Percentiles rank a stretch among this genome's conserved stretches.
These are phyloP conservation scores for Gymnogyps californianus DNA, from an alignment of 2,113 vertebrate species.

Conservation along the genomic window DNA sequence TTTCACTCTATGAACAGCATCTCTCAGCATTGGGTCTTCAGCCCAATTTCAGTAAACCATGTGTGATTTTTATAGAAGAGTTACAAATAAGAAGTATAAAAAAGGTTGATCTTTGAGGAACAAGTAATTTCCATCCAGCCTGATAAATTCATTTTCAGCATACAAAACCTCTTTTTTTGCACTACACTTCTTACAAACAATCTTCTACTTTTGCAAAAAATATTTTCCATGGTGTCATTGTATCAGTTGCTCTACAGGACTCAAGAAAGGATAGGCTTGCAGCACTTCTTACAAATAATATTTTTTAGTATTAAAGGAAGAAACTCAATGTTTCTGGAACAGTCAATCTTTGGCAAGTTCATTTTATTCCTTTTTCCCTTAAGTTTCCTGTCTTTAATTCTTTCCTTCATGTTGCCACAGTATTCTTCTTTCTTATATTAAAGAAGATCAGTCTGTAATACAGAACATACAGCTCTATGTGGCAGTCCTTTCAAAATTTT, in stretches of 20 bases:
- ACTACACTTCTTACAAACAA: neutral
- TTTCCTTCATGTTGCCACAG: neutral
- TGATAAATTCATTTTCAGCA: neutral
- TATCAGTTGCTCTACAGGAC: neutral
- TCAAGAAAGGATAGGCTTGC: neutral
- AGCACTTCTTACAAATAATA: neutral
- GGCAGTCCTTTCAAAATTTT: neutral
- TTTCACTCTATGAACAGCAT: neutral
- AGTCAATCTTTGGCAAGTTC: neutral
- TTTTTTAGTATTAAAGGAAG: neutral
- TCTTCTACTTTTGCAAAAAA: neutral
- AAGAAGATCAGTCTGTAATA: neutral
- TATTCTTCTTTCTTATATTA: neutral
- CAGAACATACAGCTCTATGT: neutral
- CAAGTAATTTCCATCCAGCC: neutral
- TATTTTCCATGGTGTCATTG: neutral
- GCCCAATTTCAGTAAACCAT: neutral
- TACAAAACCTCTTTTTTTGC: neutral
- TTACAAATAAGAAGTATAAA: neutral
- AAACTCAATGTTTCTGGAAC: neutral
- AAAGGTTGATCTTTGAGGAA: neutral
- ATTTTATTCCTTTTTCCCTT: neutral
- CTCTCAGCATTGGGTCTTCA: neutral
- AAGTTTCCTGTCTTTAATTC: neutral
- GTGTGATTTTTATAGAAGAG: neutral